Evolutionary conservation across 1,140 invertebrate species (phyloP).

Genomic region (Liolophura sinensis): DNA sequence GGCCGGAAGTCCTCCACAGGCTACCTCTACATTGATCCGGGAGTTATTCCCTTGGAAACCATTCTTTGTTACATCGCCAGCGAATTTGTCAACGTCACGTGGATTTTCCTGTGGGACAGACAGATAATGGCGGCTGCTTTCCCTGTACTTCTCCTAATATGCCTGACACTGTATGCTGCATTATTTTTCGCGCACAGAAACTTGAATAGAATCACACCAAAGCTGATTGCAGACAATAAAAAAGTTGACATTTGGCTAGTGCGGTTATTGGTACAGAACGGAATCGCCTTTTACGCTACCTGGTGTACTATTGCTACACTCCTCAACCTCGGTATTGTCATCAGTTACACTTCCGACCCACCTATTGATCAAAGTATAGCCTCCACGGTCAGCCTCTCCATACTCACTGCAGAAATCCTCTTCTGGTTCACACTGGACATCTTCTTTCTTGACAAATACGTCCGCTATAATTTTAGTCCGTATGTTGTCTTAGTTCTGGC

Average conservation of each 20-base stretch:
- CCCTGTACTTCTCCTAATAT: slow-evolving; percentile 28
- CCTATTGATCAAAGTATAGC: slow-evolving; percentile 18
- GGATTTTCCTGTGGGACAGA: slow-evolving; percentile 48
- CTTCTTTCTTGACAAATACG: slow-evolving; percentile 37
- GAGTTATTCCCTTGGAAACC: slow-evolving; percentile 28
- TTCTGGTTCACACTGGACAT: slow-evolving; percentile 37
- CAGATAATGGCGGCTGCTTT: slow-evolving; percentile 28
- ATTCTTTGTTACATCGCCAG: slow-evolving; percentile 34
- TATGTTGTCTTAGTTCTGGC: slow-evolving; percentile 45
- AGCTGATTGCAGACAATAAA: slow-evolving; percentile 20
- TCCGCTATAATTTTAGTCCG: slow-evolving; percentile 44
- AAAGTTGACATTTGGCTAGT: slow-evolving; percentile 39
- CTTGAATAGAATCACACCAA: slow-evolving; percentile 12
- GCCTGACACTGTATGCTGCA: slow-evolving; percentile 36
- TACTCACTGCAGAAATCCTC: slow-evolving; percentile 32
- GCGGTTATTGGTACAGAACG: slow-evolving; percentile 48
- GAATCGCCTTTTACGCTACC: slow-evolving; percentile 49
- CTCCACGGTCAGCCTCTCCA: slow-evolving; percentile 27
- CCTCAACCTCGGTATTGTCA: slow-evolving; percentile 36
- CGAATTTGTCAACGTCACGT: slow-evolving; percentile 37
- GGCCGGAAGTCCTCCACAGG: slow-evolving; percentile 32
- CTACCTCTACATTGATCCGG: slow-evolving; percentile 27
- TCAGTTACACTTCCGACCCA: slow-evolving; percentile 23
- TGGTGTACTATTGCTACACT: slow-evolving; percentile 50
- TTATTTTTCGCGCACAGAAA: slow-evolving; percentile 30